Conservation (phyloP, 1,140 invertebrate genomes). For the Palaemon carinicauda region DNA sequence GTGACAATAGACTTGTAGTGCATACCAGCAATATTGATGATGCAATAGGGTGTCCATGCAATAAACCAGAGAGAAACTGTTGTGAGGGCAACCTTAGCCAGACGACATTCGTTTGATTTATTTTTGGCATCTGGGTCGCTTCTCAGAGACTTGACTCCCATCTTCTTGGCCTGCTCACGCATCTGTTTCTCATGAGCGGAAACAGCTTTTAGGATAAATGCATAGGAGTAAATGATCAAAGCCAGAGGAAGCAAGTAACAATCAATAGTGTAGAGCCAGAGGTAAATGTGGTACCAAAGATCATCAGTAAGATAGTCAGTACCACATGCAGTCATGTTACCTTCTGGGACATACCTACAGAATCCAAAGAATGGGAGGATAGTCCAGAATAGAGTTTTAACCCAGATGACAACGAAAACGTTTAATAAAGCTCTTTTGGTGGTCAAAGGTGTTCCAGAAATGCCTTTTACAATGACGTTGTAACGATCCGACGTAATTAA, state of each 20-base stretch:
- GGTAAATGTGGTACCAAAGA: slow-evolving; percentile 50
- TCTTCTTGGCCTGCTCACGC: slow-evolving; percentile 61
- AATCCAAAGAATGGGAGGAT: slow-evolving; percentile 60
- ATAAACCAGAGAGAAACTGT: slow-evolving; percentile 63
- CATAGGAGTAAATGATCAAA: slow-evolving; percentile 64
- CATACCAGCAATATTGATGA: slow-evolving; percentile 48
- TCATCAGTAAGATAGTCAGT: slow-evolving; percentile 59
- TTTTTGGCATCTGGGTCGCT: too few species aligned
- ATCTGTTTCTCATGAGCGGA: slow-evolving; percentile 66
- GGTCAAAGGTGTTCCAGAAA: neutral
- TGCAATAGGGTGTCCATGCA: slow-evolving; percentile 65
- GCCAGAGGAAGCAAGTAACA: slow-evolving; percentile 57
- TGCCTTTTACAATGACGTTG: slow-evolving; percentile 42
- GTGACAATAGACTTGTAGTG: too few species aligned
- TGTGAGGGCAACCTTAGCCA: slow-evolving; percentile 60
- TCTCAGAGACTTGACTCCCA: too few species aligned
- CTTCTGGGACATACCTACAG: slow-evolving; percentile 61
- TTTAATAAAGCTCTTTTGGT: neutral
- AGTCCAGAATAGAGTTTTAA: neutral
- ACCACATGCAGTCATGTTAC: slow-evolving; percentile 58
- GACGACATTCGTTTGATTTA: too few species aligned
- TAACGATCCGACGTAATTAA: slow-evolving; percentile 62
- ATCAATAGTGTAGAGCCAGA: slow-evolving; percentile 21
- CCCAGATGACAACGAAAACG: neutral
- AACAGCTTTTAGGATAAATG: slow-evolving; percentile 66